These are phyloP conservation scores for Pteria penguin DNA, from an alignment of 2,888 invertebrate genomes.

Conservation along the genomic window DNA sequence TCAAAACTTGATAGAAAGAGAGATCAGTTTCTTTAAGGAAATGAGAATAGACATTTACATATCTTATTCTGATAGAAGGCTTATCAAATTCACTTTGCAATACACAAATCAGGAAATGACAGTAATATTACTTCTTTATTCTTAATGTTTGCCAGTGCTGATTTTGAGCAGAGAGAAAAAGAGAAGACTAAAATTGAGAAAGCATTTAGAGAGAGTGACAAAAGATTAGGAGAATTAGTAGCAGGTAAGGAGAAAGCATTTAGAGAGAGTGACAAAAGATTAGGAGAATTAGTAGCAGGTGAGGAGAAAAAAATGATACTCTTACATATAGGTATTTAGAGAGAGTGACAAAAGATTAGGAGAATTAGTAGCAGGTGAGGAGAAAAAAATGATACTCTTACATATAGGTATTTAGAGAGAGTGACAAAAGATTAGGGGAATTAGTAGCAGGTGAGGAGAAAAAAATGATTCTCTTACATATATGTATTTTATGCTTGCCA, in stretches of 20 bases:
- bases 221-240: constrained; percentile 91
- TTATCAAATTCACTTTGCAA: too few species aligned
- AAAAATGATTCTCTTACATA: too few species aligned
- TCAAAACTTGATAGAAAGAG: too few species aligned
- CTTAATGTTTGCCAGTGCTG: constrained; percentile 65
- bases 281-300: constrained; percentile 92
- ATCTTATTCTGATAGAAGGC: too few species aligned
- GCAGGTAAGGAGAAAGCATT: constrained; percentile 83
- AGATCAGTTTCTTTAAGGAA: too few species aligned
- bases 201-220: constrained; percentile 95
- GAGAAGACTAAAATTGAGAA: constrained; percentile 96
- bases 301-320: too few species aligned
- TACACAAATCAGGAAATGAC: too few species aligned
- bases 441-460: constrained; percentile 87
- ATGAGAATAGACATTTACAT: too few species aligned
- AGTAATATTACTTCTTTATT: too few species aligned
- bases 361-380: constrained; percentile 87
- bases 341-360: constrained; percentile 93
- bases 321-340: constrained; percentile 94
- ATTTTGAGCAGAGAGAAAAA: constrained; percentile 84
- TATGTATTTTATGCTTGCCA: too few species aligned
- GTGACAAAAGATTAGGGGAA: constrained; percentile 93
- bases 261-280: constrained; percentile 91
- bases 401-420: constrained; percentile 90
- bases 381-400: too few species aligned